Evolutionary conservation across 2,797 vertebrate genomes (phyloP), one percentile per base, ranked within the genome.

Genomic region (Babyrousa celebensis): DNA sequence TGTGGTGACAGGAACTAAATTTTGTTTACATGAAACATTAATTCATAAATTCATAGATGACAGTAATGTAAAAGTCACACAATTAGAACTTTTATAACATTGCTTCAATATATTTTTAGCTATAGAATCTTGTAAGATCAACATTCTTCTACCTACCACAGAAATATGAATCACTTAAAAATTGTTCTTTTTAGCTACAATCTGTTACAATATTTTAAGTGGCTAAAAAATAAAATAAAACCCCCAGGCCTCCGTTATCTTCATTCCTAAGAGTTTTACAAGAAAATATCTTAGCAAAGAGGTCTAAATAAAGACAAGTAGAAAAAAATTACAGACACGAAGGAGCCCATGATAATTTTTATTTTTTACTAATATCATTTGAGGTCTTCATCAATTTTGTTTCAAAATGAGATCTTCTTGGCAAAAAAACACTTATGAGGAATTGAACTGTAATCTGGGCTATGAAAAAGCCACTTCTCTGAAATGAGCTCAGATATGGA

Each of bases 391-490:
- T 65, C 36, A n/a, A 40, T 70, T 96, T 92, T 77, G 67, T 63
- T 63, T 94, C 82, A 25, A 86, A 40, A 17, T 93, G 95, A 93
- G 93, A 84, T 95, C 75, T 82, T 97, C 88, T 92, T 43, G 88
- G 92, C 8, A 91, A 91, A 91, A 94, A 95, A 52, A n/a, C 63
- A 23, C 58, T 96, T 94, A 62, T 96, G 87, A 62, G 92, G 52
- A 58, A 29, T 36, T 14, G 65, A 78, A 25, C 91, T 92, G 5
- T 88, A 86, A 21, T 92, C 68, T 32, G 93, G 93, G 12, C 93
- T 95, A 21, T 97, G 96, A 92, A 96, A 98, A 96, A 84, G 96
- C 95, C 83, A 97, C 94, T 92, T 97, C 94, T 94, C 96, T 56
- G 96, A 88, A 60, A 86, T 75, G 63, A 54, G 17, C 68, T 98